Evolutionary conservation across 2,888 invertebrate genomes (phyloP), one percentile per base, ranked within the genome.

Genomic region (Parnassius smintheus): DNA sequence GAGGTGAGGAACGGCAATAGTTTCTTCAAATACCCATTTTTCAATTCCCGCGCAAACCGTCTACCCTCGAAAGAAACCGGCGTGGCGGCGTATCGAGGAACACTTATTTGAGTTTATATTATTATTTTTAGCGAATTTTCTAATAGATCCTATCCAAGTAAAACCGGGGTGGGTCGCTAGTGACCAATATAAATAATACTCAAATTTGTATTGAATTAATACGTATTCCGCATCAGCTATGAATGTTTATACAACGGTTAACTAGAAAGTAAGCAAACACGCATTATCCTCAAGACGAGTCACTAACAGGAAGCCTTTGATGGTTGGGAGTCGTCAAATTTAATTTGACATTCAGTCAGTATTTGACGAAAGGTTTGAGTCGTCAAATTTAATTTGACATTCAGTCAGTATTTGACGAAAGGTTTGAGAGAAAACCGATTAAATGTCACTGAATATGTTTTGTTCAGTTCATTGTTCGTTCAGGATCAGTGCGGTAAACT

Each of bases 231-330:
- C 44, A 46, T 46, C 2, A 46, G 0, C 12, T 3, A 12, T 2
- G n/a, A 51, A 56, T 56, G 35, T 25, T 45, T 61, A 25, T 55
- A 13, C 35, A 51, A 61, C 51, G 44, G 56, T 56, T 61, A 45
- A 25, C 13, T 45, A n/a, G 56, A 55, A 62, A 53, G 56, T 56
- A 52, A 18, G 52, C 18, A 62, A 46, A 62, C 57, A 57, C 56
- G 51, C 35, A 35, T 56, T 61, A 55, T 51, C 50, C 49, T 61
- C 45, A 51, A 56, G 44, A 56, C 56, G 50, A 61, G 45, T 61
- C 61, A 61, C 51, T 61, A 25, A 61, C 25, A 55, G 60, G 59
- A 46, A 35, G 46, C 42, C 48, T 53, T 59, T 49, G 59, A 48
- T 49, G 51, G 58, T 42, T 55, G 12, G n/a, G n/a, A 7, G 25